Evolutionary conservation across 2,888 invertebrate species (phyloP), one percentile per base, ranked within the genome.

Genomic region (Tiphia femorata): DNA sequence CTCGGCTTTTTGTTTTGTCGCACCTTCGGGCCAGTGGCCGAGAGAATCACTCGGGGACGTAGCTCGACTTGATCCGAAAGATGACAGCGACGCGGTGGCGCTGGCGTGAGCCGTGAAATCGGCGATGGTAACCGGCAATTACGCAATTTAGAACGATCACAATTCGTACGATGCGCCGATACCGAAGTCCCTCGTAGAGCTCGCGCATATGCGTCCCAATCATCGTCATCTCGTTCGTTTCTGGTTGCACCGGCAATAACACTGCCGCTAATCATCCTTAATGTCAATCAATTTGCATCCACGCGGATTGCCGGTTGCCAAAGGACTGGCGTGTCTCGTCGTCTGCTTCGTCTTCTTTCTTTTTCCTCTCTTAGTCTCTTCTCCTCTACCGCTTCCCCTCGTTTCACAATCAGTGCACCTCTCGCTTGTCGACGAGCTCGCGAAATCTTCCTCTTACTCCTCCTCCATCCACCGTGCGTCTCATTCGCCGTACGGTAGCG

Each of bases 401-500:
- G 14, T n/a, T 7, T 8, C 30, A 10, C 5, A 4, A 29, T 4
- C 12, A 7, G 44, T 49, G 47, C 55, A 44, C 52, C 46, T 51
- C 35, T 29, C 14, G 37, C 40, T 29, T 55, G 41, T 30, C 16
- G 42, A 46, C 37, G n/a, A 23, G 23, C 8, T 10, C 21, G 12
- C 3, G 16, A 49, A n/a, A n/a, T n/a, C n/a, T n/a, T n/a, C n/a
- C n/a, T n/a, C n/a, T n/a, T n/a, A n/a, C n/a, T n/a, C n/a, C n/a
- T n/a, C n/a, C n/a, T n/a, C n/a, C n/a, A n/a, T n/a, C n/a, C n/a
- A n/a, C n/a, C n/a, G n/a, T n/a, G n/a, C n/a, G n/a, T n/a, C n/a
- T n/a, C n/a, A n/a, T n/a, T n/a, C n/a, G n/a, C n/a, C n/a, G n/a
- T n/a, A n/a, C n/a, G n/a, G n/a, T n/a, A n/a, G n/a, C n/a, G n/a